A percentile compares a stretch with the other conserved stretches of the same genome.
These are phyloP conservation scores for Aurelia aurita complex sp. Pacific DNA, from an alignment of 30 jellyfish, hydroid and myxozoan species.

Conservation along the genomic window DNA sequence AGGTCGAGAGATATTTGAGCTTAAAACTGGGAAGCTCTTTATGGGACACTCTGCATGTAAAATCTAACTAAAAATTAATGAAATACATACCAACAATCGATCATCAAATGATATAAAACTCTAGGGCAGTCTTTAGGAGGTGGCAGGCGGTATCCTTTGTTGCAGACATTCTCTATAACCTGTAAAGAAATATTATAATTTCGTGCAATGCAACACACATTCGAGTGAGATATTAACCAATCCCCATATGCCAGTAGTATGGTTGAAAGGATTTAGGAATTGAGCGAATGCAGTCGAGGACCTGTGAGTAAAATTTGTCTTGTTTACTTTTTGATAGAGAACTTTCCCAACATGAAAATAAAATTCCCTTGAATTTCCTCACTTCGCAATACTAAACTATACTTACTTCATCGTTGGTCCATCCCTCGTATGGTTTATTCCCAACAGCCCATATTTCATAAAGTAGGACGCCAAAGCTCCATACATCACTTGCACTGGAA, in stretches of 20 bases:
- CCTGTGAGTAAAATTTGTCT: too few species aligned
- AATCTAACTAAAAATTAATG: neutral
- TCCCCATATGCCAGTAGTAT: too few species aligned
- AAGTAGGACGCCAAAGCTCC: constrained; percentile 95
- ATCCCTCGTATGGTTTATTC: constrained; percentile 75
- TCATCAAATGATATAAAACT: constrained; percentile 81
- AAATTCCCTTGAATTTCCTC: too few species aligned
- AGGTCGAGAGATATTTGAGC: too few species aligned
- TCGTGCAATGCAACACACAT: too few species aligned
- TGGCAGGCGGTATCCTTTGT: constrained; percentile 84
- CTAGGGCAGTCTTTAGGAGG: constrained; percentile 90
- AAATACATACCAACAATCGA: constrained; percentile 91
- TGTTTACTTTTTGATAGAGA: too few species aligned
- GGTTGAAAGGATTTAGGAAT: too few species aligned
- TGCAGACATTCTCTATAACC: constrained; percentile 94
- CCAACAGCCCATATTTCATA: constrained; percentile 96
- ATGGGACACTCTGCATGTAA: neutral
- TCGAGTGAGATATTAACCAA: too few species aligned
- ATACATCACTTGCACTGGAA: constrained; percentile 91
- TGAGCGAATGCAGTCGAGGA: too few species aligned
- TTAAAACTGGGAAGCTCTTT: too few species aligned
- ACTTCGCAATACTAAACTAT: too few species aligned
- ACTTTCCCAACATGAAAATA: too few species aligned
- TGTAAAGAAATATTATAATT: constrained; percentile 1
- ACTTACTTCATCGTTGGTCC: constrained; percentile 74